Conservation (phyloP, 2,797 vertebrate genomes). For the Cyclura pinguis region DNA sequence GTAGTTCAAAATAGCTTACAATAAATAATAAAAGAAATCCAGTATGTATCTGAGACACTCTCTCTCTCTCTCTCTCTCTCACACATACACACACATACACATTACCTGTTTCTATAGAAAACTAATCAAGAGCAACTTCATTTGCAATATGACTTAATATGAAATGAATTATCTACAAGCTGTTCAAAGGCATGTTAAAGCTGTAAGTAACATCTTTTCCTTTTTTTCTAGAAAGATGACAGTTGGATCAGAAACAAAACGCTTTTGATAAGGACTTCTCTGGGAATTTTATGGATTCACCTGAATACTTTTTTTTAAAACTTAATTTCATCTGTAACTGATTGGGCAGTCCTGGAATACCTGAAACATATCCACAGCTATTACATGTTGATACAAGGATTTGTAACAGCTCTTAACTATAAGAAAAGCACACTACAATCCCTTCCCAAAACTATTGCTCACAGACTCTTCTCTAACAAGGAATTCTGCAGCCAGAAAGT, state of each 20-base stretch:
- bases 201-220: neutral
- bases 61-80: too few relatives aligned
- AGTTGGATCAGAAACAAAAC: neutral
- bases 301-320: neutral
- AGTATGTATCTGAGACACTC: neutral
- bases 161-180: neutral
- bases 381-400: constrained; percentile 58
- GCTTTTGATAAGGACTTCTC: neutral
- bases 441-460: constrained; percentile 51
- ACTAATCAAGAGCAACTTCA: neutral
- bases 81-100: neutral
- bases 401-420: constrained; percentile 59
- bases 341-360: constrained; percentile 36
- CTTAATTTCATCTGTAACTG: constrained; percentile 52
- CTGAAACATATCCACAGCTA: constrained; percentile 63
- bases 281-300: neutral
- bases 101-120: neutral
- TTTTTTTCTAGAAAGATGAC: neutral
- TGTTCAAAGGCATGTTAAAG: neutral
- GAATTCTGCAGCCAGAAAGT: constrained; percentile 66
- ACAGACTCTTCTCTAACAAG: constrained; percentile 36
- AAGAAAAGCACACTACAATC: constrained; percentile 58
- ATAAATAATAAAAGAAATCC: neutral
- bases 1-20: neutral
- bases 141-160: neutral